These are phyloP conservation scores for Metalampra italica DNA, from an alignment of 2,888 invertebrate species.

Conservation along the genomic window DNA sequence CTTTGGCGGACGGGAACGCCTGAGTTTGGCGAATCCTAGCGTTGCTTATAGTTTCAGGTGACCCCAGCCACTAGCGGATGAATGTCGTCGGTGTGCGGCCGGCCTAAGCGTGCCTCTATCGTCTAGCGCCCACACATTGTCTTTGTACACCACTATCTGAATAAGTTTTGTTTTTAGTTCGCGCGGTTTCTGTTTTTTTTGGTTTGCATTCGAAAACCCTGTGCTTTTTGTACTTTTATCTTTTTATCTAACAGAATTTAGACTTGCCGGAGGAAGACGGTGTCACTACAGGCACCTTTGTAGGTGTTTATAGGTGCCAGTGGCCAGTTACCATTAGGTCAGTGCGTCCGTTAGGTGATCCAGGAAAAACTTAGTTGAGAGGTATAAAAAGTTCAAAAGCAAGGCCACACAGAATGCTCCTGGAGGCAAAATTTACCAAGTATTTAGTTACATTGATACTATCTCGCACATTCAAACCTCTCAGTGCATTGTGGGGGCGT, in stretches of 20 bases:
- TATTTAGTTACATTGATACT: constrained; percentile 51
- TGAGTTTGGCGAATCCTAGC: too few species aligned
- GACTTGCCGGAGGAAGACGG: too few species aligned
- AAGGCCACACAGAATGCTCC: constrained; percentile 30
- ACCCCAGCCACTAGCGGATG: too few species aligned
- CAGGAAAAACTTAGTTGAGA: too few species aligned
- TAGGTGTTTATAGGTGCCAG: too few species aligned
- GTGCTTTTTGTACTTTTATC: neutral
- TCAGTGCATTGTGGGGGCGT: constrained; percentile 46
- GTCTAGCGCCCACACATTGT: constrained; percentile 27
- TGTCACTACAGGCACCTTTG: too few species aligned
- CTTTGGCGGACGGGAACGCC: too few species aligned
- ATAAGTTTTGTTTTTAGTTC: constrained; percentile 21
- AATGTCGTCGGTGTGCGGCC: too few species aligned
- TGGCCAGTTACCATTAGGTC: too few species aligned
- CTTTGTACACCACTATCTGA: constrained; percentile 27
- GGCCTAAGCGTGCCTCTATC: constrained; percentile 8
- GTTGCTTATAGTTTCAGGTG: too few species aligned
- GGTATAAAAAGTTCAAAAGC: neutral
- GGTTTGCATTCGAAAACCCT: neutral
- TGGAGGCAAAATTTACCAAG: constrained; percentile 38
- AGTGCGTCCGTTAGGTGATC: too few species aligned
- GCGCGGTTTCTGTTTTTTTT: neutral
- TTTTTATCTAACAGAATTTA: too few species aligned
- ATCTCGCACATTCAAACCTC: constrained; percentile 42